These are phyloP conservation scores for Ooceraea biroi DNA, from an alignment of 1,140 invertebrate species.

Conservation along the genomic window DNA sequence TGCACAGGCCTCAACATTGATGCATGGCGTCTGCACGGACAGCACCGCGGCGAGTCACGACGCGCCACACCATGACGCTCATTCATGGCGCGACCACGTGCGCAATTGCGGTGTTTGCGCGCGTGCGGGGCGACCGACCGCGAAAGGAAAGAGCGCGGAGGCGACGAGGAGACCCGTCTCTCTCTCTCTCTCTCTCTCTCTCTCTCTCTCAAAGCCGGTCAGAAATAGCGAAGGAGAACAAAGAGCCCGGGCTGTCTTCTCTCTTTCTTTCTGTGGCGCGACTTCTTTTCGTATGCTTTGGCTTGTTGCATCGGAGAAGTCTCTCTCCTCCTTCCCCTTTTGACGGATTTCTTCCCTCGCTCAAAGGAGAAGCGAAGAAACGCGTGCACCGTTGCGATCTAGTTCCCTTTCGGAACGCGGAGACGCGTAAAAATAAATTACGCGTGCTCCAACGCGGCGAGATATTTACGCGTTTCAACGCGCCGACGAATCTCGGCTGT, in stretches of 20 bases:
- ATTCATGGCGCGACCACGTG: constrained; percentile 64
- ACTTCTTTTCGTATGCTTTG: background rate
- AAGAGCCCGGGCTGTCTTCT: constrained; percentile 48
- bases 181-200: too few species aligned
- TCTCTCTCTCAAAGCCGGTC: constrained; percentile 55
- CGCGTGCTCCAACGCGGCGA: constrained; percentile 18
- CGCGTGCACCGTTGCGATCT: constrained; percentile 46
- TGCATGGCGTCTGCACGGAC: constrained; percentile 34
- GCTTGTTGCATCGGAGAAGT: background rate
- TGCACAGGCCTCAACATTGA: constrained; percentile 48
- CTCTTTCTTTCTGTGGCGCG: background rate
- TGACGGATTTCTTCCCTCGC: constrained; percentile 36
- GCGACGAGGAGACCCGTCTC: constrained; percentile 29
- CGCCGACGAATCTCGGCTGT: constrained; percentile 32
- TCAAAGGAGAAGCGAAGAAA: constrained; percentile 30
- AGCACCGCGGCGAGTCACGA: constrained; percentile 28
- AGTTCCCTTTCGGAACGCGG: constrained; percentile 36
- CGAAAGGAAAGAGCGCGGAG: constrained; percentile 52
- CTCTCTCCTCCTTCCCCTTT: background rate
- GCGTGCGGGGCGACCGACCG: constrained; percentile 61
- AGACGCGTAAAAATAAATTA: constrained; percentile 59
- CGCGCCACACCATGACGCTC: constrained; percentile 61
- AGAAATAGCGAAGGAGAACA: constrained; percentile 71
- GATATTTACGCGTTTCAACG: constrained; percentile 20
- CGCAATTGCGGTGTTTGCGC: constrained; percentile 49